Percentiles rank a stretch among this genome's conserved stretches.
These are phyloP conservation scores for Hippocampus zosterae DNA, from an alignment of 2,113 vertebrate species.

Conservation along the genomic window DNA sequence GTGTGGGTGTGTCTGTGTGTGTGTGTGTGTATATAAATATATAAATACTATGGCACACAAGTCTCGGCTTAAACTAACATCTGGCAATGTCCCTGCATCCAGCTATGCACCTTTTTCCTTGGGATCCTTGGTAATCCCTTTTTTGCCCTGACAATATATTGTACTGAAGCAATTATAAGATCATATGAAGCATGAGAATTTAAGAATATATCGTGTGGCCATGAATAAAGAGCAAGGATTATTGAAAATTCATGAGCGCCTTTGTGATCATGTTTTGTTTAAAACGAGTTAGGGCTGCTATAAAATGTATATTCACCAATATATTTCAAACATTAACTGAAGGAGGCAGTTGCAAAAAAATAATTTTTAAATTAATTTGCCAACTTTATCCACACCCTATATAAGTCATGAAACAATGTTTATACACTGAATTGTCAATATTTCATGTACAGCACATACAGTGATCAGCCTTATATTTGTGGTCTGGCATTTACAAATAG, in stretches of 20 bases:
- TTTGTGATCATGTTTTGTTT: neutral
- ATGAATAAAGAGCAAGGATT: neutral
- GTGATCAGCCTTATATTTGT: neutral
- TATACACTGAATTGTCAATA: no score
- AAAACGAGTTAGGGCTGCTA: neutral
- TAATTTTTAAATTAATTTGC: no score
- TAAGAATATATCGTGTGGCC: neutral
- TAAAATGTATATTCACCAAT: neutral
- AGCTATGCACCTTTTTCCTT: conserved; percentile 40
- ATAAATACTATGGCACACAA: conserved; percentile 54
- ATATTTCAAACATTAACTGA: neutral
- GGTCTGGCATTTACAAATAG: neutral
- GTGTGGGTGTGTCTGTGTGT: conserved; percentile 41
- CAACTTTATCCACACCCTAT: no score
- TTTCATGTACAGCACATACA: no score
- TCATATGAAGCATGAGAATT: neutral
- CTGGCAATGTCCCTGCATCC: conserved; percentile 66
- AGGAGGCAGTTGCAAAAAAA: no score
- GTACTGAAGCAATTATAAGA: conserved; percentile 4
- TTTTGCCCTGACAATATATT: conserved; percentile 2
- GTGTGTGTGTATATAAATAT: no score
- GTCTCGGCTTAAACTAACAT: conserved; percentile 64
- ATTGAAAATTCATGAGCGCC: neutral
- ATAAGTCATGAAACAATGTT: no score
- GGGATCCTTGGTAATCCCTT: conserved; percentile 9